phyloP scores from a whole-genome alignment of 2,113 vertebrate species.

The Coturnix japonica region DNA sequence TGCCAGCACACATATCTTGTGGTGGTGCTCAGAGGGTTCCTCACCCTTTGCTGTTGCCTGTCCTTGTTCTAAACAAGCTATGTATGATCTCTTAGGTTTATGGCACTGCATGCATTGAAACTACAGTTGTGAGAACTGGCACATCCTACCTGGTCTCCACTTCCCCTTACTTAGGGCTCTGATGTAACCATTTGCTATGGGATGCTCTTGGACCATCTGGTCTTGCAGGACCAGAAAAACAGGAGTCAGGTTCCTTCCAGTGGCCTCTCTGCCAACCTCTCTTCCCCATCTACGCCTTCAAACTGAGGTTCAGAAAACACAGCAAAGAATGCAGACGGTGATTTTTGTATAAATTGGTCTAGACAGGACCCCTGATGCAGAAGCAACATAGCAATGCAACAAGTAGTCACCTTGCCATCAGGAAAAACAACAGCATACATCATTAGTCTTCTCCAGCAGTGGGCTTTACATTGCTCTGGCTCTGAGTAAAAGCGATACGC shows the following conservation, averaged over 20 bases:
- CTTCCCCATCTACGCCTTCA: not conserved
- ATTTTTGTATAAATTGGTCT: not conserved
- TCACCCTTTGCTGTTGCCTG: not conserved
- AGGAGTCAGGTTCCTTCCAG: not conserved
- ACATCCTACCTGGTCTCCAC: not conserved
- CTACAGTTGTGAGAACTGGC: not conserved
- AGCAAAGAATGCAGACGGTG: not conserved
- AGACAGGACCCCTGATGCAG: not conserved
- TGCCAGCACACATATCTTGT: not conserved
- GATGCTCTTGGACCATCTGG: not conserved
- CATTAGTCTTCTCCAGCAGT: not conserved
- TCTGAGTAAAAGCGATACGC: not conserved
- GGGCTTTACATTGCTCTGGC: not conserved
- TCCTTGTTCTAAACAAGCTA: not conserved
- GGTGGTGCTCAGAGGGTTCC: not conserved
- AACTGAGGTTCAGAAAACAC: not conserved
- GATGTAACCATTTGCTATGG: not conserved
- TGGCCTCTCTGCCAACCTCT: not conserved
- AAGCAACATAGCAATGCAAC: not conserved
- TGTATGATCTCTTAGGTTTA: not conserved
- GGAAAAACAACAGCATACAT: not conserved
- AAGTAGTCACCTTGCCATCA: not conserved
- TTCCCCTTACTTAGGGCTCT: not conserved
- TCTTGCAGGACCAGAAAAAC: not conserved
- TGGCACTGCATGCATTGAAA: accelerated